These are phyloP conservation scores for Pollachius pollachius DNA, from an alignment of 2,113 vertebrate species.

Conservation along the genomic window DNA sequence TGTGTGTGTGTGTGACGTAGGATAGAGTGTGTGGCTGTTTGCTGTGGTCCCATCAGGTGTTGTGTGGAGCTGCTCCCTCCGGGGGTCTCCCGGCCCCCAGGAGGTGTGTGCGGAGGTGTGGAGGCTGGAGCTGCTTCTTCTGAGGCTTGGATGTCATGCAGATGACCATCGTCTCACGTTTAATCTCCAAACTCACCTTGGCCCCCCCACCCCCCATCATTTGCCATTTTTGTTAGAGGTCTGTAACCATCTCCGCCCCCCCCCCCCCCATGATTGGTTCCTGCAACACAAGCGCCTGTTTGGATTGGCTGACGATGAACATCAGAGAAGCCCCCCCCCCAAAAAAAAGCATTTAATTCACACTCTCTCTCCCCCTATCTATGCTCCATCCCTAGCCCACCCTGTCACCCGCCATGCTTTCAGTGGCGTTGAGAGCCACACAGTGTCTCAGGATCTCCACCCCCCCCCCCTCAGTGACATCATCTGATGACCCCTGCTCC, in stretches of 20 bases:
- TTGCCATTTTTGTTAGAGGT: background rate
- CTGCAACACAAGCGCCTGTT: no score
- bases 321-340: conserved; percentile 29
- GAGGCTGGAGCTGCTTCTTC: no score
- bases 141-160: no score
- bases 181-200: no score
- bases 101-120: no score
- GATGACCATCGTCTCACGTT: no score
- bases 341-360: conserved; percentile 52
- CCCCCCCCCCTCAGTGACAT: conserved; percentile 16
- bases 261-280: no score
- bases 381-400: background rate
- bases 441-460: conserved; percentile 76
- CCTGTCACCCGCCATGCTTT: conserved; percentile 12
- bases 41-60: conserved; percentile 8
- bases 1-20: conserved; percentile 46
- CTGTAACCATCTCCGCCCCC: conserved; percentile 19
- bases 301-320: conserved; percentile 14
- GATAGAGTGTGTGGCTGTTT: conserved; percentile 34
- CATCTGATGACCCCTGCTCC: conserved; percentile 1
- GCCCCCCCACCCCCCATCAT: no score
- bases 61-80: no score
- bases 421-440: conserved; percentile 46
- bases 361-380: conserved; percentile 29
- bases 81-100: no score